Base-by-base conservation (phyloP, 2,113 vertebrate species). In the Epinephelus moara region DNA sequence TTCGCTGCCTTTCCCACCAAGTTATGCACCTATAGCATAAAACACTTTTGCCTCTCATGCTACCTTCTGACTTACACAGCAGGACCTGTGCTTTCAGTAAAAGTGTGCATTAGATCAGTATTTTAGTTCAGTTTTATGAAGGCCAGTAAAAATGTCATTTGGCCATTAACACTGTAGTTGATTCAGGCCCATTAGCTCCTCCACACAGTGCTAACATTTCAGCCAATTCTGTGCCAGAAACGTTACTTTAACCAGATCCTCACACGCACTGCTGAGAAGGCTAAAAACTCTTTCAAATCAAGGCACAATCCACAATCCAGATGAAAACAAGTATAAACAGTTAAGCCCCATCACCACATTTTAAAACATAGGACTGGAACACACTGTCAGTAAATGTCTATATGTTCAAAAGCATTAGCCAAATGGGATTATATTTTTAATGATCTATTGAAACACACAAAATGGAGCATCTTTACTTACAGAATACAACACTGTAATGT, bases 121-220 rank as follows among this genome's bases (percentile, higher is more conserved):
- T 85, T 69, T 80, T 27, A 27, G 27, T 27, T 27, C 27, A 63
- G 18, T 77, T 85, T 90, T 75, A 85, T 59, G 82, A 60, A 45
- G 25, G 12, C 50, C 37, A 62, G 63, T 88, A 78, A 85, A 86
- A 69, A 80, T 42, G 66, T 78, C 70, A 55, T 66, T 69, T 4
- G 8, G 27, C 19, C 6, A 2, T 79, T 33, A 57, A 19, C 0
- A 33, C 62, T 56, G 68, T n/a, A 15, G 71, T 72, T 62, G 66
- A 78, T 75, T 81, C 63, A 19, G 9, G 68, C 40, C 55, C 61
- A 63, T 84, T 57, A 69, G 45, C 63, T 79, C 59, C 64, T 30
- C 62, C 71, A 23, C 67, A 70, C 57, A 47, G 59, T 17, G 25
- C 77, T 76, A 53, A 68, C 61, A 64, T 18, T 12, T 53, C 53